Evolutionary conservation across 2,113 vertebrate species (phyloP), one percentile per base, ranked within the genome.

Genomic region (Colaptes auratus): DNA sequence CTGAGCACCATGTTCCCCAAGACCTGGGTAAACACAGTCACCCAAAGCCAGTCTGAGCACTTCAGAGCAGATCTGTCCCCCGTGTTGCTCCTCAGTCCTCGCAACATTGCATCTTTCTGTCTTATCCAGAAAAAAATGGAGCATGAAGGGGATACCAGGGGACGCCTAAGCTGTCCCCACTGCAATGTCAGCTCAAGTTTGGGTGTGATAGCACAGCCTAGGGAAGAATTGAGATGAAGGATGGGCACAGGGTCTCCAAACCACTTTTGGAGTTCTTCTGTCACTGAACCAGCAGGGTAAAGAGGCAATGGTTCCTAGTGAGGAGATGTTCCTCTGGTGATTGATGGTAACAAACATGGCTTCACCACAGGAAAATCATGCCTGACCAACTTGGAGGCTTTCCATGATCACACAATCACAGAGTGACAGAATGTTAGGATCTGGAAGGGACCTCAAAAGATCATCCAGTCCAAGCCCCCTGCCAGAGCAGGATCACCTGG

Each of bases 261-360:
- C 10, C 4, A 2, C 18, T 60, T 59, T 14, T 20, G 74, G 21
- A 88, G 35, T 11, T 28, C 13, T 15, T 64, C 11, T 28, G 27
- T 58, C 23, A 9, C 2, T 46, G 24, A 46, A 33, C 11, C 12
- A 3, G 2, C 7, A 66, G 30, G 42, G 25, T 1, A 14, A 33
- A 30, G 21, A 25, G 35, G 53, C 1, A 1, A 3, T 4, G 6
- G 15, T 2, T 67, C 35, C 15, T 0, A 0, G 33, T 4, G 67
- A 63, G 39, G 10, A 14, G 3, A 42, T 8, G 42, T 27, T 21
- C 18, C 42, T 53, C 21, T 44, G 35, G 25, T 23, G 48, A 52
- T 24, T 52, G 50, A 6, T 52, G 50, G 50, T 52, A 52, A 25
- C 12, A 12, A 52, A 24, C 23, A 52, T 12, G 50, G 50, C 50